Conservation (phyloP, 37 sponge, comb jelly and placozoan genomes). For the Axinella damicornis region DNA sequence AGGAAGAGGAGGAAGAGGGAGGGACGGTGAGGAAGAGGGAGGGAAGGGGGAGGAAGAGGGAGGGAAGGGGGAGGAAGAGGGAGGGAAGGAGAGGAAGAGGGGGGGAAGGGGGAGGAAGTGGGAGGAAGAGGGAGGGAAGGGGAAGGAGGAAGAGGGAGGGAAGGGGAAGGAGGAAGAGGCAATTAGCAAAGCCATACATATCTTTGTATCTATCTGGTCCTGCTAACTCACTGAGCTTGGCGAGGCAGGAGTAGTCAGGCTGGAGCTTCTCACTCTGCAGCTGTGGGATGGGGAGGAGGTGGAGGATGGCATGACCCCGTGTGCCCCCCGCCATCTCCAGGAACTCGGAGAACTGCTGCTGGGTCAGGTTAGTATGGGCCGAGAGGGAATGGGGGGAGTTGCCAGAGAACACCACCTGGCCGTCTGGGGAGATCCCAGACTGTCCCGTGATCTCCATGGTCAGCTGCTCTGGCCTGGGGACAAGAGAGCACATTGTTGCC, state of each 20-base stretch:
- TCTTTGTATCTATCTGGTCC: too few species aligned
- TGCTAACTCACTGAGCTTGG: slow-evolving; percentile 47
- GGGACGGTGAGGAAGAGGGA: too few species aligned
- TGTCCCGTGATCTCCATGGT: slow-evolving; percentile 9
- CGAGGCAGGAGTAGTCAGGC: slow-evolving; percentile 23
- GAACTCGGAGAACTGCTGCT: slow-evolving; percentile 20
- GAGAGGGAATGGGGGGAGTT: slow-evolving; percentile 25
- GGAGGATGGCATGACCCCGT: slow-evolving; percentile 50
- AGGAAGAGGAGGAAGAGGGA: neutral
- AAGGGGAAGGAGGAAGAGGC: neutral
- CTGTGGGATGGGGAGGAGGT: slow-evolving; percentile 44
- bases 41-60: slow-evolving; percentile 4
- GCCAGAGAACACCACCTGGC: slow-evolving; percentile 47
- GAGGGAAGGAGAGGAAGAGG: neutral
- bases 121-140: neutral
- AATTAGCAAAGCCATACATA: too few species aligned
- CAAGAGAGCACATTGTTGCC: too few species aligned
- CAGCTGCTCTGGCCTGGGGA: slow-evolving; percentile 21
- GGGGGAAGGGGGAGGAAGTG: neutral
- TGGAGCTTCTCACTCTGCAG: neutral
- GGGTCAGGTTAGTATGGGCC: slow-evolving; percentile 16
- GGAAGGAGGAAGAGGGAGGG: neutral
- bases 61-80: neutral
- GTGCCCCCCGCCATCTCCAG: slow-evolving; percentile 37
- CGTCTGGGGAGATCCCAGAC: neutral